Base-by-base conservation (phyloP, 2,113 vertebrate genomes). In the Hyaena hyaena region DNA sequence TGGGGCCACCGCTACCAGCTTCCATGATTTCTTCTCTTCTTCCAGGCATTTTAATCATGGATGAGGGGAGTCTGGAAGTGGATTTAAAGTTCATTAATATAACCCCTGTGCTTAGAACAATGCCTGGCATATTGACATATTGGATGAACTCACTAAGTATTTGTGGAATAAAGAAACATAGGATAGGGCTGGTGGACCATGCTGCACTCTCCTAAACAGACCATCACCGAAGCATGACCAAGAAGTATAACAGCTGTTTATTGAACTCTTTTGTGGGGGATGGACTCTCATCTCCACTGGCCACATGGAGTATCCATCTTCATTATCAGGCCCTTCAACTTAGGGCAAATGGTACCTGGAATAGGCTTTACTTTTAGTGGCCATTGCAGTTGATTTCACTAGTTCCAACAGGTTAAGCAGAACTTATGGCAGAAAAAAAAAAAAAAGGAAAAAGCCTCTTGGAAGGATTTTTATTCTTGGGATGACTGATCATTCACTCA, bases 381-480 rank as follows among this genome's bases (percentile, higher is more conserved):
- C 11, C 77, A 86, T 16, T 50, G n/a, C 5, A 69, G 45, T 95
- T 79, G 77, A 35, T 92, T 96, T 81, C 31, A 66, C n/a, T 61
- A 95, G 73, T 89, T 86, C 35, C 23, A 33, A 69, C 9, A 89
- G 69, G n/a, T 35, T 77, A 61, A 91, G 21, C 10, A 45, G 8
- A 96, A 45, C 26, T 55, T 80, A 81, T 10, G 15, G 12, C n/a
- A 7, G 50, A 11, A 15, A 74, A 33, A 53, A 24, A 48, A 15
- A 48, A 15, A 35, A 12, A 24, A 83, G 68, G 88, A n/a, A 68
- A 53, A n/a, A 28, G 2, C 16, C 39, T 10, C 17, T 63, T 94
- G 58, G 61, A 88, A 71, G 28, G 80, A 74, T 69, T 96, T 97
- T 95, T 80, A 96, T 88, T 87, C 3, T 74, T 80, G n/a, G 10